A percentile compares a stretch with the other conserved stretches of the same genome.
These are phyloP conservation scores for Halcyon badia DNA, from an alignment of 2,797 vertebrate genomes.

Conservation along the genomic window DNA sequence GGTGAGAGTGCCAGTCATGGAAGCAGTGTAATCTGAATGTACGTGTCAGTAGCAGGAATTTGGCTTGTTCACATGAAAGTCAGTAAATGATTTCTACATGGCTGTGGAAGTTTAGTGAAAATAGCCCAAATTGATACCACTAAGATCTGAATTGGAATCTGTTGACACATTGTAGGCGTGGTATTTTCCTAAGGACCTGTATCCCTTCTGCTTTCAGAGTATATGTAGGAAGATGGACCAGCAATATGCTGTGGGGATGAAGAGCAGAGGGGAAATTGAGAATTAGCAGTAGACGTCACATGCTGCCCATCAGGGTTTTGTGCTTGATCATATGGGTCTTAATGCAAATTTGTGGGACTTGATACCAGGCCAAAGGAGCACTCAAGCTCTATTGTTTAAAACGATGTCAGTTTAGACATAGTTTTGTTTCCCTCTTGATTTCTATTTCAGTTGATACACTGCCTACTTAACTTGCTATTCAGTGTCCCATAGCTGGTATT, in stretches of 20 bases:
- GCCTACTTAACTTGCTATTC: neutral
- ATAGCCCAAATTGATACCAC: neutral
- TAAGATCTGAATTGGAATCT: neutral
- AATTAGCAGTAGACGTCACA: slow-evolving; percentile 29
- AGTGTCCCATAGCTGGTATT: neutral
- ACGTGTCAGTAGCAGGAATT: neutral
- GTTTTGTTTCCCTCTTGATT: neutral
- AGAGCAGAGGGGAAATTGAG: neutral
- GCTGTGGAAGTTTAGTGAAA: neutral
- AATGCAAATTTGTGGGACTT: slow-evolving; percentile 49
- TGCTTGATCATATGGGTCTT: neutral
- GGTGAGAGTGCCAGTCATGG: neutral
- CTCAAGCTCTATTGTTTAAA: slow-evolving; percentile 5
- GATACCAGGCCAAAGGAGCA: neutral
- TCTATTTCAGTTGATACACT: neutral
- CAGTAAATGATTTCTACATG: neutral
- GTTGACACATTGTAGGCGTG: neutral
- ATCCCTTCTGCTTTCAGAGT: slow-evolving; percentile 5
- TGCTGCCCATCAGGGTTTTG: neutral
- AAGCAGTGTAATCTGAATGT: neutral
- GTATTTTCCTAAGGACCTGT: neutral
- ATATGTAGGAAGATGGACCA: neutral
- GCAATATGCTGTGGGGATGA: neutral
- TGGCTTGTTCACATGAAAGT: neutral
- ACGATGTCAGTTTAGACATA: neutral